Evolutionary conservation across 2,797 vertebrate species (phyloP).

Genomic region (Falco rusticolus): DNA sequence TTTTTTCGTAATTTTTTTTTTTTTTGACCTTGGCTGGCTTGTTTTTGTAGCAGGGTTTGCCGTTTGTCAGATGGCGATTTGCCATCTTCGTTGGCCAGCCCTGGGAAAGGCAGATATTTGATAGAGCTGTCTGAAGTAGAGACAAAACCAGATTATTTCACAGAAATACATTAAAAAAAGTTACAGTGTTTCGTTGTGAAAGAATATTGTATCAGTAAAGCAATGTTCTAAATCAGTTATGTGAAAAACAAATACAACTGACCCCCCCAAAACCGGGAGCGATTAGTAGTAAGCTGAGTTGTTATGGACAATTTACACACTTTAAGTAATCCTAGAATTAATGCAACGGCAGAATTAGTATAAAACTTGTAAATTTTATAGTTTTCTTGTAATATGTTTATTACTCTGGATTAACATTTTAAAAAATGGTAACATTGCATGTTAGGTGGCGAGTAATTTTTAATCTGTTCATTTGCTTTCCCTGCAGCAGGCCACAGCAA

Average conservation of each 20-base stretch:
- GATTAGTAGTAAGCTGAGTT: rapidly evolving
- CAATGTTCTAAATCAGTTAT: rapidly evolving
- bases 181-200: rapidly evolving
- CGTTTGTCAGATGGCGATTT: neutral
- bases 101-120: rapidly evolving
- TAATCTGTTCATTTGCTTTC: neutral
- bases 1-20: too few species aligned
- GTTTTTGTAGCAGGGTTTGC: neutral
- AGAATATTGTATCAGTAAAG: neutral
- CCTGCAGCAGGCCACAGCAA: neutral
- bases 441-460: neutral
- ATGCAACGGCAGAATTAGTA: neutral
- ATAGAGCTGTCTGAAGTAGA: rapidly evolving
- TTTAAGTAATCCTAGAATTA: neutral
- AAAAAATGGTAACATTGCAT: too few species aligned
- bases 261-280: rapidly evolving
- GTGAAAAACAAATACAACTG: neutral
- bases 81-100: rapidly evolving
- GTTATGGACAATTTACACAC: rapidly evolving
- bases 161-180: neutral
- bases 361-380: neutral
- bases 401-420: too few species aligned
- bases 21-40: neutral
- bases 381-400: neutral
- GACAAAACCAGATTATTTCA: neutral